Evolutionary conservation across 2,888 invertebrate species (phyloP), one percentile per base, ranked within the genome.

Genomic region (Cancer borealis): DNA sequence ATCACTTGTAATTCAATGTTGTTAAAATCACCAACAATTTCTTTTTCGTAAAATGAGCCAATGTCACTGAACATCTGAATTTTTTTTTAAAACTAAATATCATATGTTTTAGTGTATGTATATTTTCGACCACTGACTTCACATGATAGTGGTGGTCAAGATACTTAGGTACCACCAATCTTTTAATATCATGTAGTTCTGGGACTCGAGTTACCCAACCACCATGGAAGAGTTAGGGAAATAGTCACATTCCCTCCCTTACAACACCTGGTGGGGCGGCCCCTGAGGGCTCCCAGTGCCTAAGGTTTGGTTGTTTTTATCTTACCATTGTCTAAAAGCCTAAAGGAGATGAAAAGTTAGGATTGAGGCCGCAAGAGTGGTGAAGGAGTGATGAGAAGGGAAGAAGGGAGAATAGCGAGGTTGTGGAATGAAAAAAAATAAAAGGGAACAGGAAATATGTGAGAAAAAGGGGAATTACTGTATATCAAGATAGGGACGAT

Each of bases 171-270:
- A 39, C 39, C 39, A 39, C 39, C 39, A 39, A 39, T 2, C 39
- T 39, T 39, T 39, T 39, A 2, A 2, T 39, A 39, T 39, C 39
- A 39, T 39, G 39, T 39, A 39, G 39, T 39, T 39, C 39, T 39
- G 39, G 39, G 39, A 39, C 39, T 39, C 39, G 39, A 39, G 39
- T 39, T 6, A n/a, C 49, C 66, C 47, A 54, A 49, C 17, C 49
- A 45, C 39, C 39, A 39, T 39, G 39, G 39, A 39, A 39, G 39
- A 2, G 39, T 39, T 39, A 39, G 39, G 39, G 39, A 39, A 39
- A 39, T 14, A 89, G 89, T n/a, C 49, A 79, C 79, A 79, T 79
- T 79, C 79, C 79, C 79, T 79, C n/a, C 66, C 66, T 66, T 17
- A 30, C 26, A 30, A 79, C 79, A 79, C 79, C 79, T 30, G 26